Base-by-base conservation (phyloP, 1,140 invertebrate genomes). In the Nephila pilipes region DNA sequence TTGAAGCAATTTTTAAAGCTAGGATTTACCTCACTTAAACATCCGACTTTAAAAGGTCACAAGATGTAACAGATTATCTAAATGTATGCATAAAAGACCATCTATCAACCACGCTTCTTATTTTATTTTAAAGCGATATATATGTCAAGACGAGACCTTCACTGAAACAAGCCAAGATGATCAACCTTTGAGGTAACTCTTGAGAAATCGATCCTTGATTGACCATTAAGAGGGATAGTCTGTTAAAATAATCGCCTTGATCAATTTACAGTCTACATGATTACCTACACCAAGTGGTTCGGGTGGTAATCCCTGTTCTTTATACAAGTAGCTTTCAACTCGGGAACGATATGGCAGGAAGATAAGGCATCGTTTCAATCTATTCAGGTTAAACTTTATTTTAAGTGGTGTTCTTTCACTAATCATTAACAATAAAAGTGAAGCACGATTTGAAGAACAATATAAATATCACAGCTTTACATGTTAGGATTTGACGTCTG, bases 131-230 rank as follows among this genome's bases (percentile, higher is more conserved):
- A 32, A 75, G 69, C 29, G 16, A 75, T 75, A 32, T 46, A 46
- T 75, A 75, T 75, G 69, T 75, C 69, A 75, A 75, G 69, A 16
- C 32, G 18, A 75, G 18, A 75, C 69, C 69, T 32, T 36, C 69
- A 75, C 25, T 75, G 3, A 25, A 32, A 36, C 18, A 60, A 22
- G 22, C 22, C 58, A 60, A 60, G 3, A 60, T 60, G 58, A 60
- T 60, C 46, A 46, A 46, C 46, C 46, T 46, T 46, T 46, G 46
- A 10, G 6, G 46, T 46, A 46, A 10, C 46, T 46, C 46, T 46
- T 60, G 58, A 60, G 58, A 60, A 60, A 60, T 60, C 6, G 58
- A 60, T 60, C 22, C 58, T 20, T 60, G 16, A 22, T 60, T 60
- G 58, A 3, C 20, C 22, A 18, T 60, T 60, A 60, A 60, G 5